Conservation (phyloP, 2,113 vertebrate species). For the Dromaius novaehollandiae region DNA sequence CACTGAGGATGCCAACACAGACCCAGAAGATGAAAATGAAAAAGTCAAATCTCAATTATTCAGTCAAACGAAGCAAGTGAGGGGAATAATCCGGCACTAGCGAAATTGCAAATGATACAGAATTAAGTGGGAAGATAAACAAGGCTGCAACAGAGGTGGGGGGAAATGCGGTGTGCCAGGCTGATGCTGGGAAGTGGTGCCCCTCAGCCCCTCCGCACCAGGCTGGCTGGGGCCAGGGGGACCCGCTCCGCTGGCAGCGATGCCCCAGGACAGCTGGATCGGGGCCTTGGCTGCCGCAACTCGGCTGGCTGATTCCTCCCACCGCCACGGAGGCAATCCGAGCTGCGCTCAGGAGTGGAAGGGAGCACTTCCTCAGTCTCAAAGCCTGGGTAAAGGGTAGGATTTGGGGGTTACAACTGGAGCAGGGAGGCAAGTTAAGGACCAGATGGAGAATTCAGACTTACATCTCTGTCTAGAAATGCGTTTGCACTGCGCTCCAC, state of each 20-base stretch:
- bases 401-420: not conserved
- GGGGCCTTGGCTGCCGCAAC: not conserved
- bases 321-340: not conserved
- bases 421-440: not conserved
- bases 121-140: not conserved
- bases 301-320: not conserved
- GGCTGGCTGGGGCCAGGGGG: not conserved
- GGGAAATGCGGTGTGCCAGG: fast-evolving
- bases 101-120: not conserved
- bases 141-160: not conserved
- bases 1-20: not conserved
- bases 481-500: not conserved
- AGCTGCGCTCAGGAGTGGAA: fast-evolving
- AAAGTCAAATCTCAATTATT: not conserved
- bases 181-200: not conserved
- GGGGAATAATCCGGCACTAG: not conserved
- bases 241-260: not conserved
- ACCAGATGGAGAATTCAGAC: not conserved
- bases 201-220: not conserved
- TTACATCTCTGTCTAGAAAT: not conserved
- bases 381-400: not conserved
- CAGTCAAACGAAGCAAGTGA: not conserved
- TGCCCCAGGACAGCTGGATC: not conserved
- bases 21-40: not conserved
- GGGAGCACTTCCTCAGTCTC: not conserved